These are phyloP conservation scores for Lonchura striata DNA, from an alignment of 2,113 vertebrate species.

Conservation along the genomic window DNA sequence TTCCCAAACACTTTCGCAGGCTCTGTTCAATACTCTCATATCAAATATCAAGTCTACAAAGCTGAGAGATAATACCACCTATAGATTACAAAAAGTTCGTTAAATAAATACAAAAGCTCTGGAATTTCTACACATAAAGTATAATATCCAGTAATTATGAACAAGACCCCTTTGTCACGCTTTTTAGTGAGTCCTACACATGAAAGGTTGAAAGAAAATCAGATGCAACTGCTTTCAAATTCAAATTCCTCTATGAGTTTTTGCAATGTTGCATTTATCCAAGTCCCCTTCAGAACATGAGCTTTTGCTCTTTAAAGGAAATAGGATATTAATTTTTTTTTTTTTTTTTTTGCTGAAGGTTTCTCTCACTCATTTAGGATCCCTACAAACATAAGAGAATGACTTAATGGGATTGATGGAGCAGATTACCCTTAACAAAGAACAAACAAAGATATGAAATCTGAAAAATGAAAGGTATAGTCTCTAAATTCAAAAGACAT, in stretches of 20 bases:
- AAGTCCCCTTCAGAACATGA: background rate
- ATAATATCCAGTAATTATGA: background rate
- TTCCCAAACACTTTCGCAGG: background rate
- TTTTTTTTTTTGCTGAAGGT: background rate
- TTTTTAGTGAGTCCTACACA: background rate
- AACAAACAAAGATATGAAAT: background rate
- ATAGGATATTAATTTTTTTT: background rate
- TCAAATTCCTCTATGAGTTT: background rate
- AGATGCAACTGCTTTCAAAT: background rate
- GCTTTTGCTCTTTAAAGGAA: background rate
- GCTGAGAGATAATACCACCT: background rate
- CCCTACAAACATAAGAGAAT: background rate
- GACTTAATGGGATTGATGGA: background rate
- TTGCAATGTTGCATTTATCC: background rate
- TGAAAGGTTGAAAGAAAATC: background rate
- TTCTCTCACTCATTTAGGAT: background rate
- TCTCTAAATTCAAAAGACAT: background rate
- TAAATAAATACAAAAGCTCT: background rate
- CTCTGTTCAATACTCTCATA: background rate
- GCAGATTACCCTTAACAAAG: background rate
- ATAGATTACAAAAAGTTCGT: background rate
- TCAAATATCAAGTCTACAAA: background rate
- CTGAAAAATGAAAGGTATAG: background rate
- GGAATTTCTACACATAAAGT: background rate
- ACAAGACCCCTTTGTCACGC: background rate